These are phyloP conservation scores for Proteles cristata DNA, from an alignment of 2,113 vertebrate species.

Conservation along the genomic window DNA sequence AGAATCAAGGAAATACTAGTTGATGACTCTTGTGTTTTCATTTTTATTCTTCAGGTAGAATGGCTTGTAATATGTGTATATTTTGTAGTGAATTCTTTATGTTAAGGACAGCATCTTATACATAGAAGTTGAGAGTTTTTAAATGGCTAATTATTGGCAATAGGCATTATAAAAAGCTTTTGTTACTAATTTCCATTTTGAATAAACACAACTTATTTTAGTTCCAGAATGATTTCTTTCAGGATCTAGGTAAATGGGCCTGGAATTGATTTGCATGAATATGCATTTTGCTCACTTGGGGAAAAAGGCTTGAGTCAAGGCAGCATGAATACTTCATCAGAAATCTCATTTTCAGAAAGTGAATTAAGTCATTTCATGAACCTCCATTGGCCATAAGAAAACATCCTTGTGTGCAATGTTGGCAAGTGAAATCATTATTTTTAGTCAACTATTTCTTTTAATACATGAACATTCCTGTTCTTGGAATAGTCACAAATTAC, in stretches of 20 bases:
- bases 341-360: background rate
- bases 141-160: background rate
- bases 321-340: background rate
- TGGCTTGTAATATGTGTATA: background rate
- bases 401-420: background rate
- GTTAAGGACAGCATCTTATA: background rate
- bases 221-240: background rate
- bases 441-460: slow-evolving; percentile 28
- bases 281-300: background rate
- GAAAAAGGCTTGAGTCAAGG: background rate
- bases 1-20: background rate
- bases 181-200: background rate
- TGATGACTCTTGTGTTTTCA: background rate
- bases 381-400: background rate
- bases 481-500: slow-evolving; percentile 18
- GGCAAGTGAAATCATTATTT: slow-evolving; percentile 16
- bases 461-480: background rate
- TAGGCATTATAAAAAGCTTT: background rate
- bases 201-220: slow-evolving; percentile 14
- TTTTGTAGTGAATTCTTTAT: background rate
- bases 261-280: background rate
- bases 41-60: background rate
- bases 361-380: background rate
- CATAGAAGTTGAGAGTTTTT: background rate
- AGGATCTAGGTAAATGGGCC: background rate